Evolutionary conservation across 1,140 invertebrate species (phyloP), one percentile per base, ranked within the genome.

Genomic region (Saccostrea echinata): DNA sequence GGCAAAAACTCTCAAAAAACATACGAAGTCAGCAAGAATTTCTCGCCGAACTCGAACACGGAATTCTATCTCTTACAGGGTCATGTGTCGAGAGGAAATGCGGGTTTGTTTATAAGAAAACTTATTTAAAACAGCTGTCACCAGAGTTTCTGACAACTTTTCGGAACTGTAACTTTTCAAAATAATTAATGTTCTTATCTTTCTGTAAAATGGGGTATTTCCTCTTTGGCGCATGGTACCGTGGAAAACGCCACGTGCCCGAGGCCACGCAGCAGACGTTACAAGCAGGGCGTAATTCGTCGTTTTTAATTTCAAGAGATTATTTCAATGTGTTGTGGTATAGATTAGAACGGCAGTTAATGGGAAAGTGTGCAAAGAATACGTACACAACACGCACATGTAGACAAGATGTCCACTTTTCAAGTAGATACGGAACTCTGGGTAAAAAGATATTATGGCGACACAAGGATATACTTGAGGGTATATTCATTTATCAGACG

Each of bases 61-160:
- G 68, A 76, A 76, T 30, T 76, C 68, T 76, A 76, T 76, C 68
- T 76, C 68, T 76, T 27, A 76, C 68, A 30, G 68, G 86, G 82
- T 88, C 86, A 88, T 30, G 68, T 84, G 82, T 88, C 86, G 80
- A 83, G 33, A 84, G 86, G 86, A 88, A 88, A 84, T 88, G 64
- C 82, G 61, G 80, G 52, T 88, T 83, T 84, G 43, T 43, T 55
- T 68, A 71, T 51, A 88, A 84, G 61, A 71, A 88, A 84, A 61
- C 57, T 88, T 88, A 88, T 88, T 88, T 84, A 84, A 88, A 88
- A 88, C 86, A 88, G 86, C 86, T 88, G 86, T 88, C 86, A 88
- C 86, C 82, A 76, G 64, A 88, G 53, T 71, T 88, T 55, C 64
- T 84, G 83, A 88, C 80, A 88, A 80, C 68, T 84, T 88, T 88